Conservation (phyloP, 2,113 vertebrate genomes). For the Forbesichthys papilliferus region DNA sequence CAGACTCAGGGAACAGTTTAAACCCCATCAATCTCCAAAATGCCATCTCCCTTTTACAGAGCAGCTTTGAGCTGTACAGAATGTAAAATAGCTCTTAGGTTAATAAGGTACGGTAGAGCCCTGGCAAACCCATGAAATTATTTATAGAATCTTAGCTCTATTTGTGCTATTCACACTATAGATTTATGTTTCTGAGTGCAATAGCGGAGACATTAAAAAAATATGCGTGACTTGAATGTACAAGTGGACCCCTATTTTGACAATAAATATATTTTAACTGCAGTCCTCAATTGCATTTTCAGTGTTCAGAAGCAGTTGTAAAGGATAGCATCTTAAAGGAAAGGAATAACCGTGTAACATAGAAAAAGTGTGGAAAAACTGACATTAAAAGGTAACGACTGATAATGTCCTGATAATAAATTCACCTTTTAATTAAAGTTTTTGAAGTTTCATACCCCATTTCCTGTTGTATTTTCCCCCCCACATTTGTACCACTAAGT, state of each 20-base stretch:
- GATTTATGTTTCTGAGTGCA: neutral
- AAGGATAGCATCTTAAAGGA: constrained; percentile 16
- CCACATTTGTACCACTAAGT: too few species aligned
- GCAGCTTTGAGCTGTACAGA: constrained; percentile 49
- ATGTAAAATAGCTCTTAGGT: constrained; percentile 62
- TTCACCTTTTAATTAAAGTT: constrained; percentile 8
- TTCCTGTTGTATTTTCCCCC: neutral
- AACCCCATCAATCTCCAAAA: constrained; percentile 60
- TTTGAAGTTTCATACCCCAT: neutral
- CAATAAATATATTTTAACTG: neutral
- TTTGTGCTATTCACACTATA: constrained; percentile 13
- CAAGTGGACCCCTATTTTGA: neutral
- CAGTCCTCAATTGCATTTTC: neutral
- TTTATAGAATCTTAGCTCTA: constrained; percentile 32
- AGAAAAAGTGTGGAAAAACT: neutral
- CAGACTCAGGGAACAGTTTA: constrained; percentile 69
- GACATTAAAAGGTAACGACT: neutral
- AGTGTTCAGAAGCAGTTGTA: neutral
- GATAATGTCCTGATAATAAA: constrained; percentile 2
- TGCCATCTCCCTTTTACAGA: constrained; percentile 58
- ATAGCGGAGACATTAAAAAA: constrained; percentile 5
- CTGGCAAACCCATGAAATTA: constrained; percentile 33
- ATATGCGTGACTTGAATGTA: neutral
- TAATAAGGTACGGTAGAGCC: constrained; percentile 45
- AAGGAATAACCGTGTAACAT: neutral